phyloP scores from a whole-genome alignment of 2,113 vertebrate species.

The Oceanites oceanicus region DNA sequence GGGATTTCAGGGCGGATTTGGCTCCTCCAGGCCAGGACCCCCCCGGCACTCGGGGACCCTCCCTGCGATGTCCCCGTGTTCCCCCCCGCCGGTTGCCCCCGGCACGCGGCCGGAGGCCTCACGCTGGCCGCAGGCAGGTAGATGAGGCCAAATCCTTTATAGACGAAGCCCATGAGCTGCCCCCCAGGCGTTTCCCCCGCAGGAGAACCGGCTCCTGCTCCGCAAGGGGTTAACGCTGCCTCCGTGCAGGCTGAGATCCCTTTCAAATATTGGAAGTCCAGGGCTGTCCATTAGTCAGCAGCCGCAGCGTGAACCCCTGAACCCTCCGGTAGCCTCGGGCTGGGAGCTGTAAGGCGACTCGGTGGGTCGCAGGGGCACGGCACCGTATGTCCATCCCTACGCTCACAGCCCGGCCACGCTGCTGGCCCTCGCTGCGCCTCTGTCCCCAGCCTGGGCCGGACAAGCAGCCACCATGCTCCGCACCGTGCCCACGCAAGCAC shows the following conservation, averaged over 20 bases:
- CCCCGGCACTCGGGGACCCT: neutral
- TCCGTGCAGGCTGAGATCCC: neutral
- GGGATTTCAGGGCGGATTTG: neutral
- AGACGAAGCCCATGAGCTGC: neutral
- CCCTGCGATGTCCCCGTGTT: accelerated
- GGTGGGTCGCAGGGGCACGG: neutral
- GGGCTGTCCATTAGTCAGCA: neutral
- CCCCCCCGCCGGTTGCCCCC: neutral
- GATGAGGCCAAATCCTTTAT: neutral
- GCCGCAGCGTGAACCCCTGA: neutral
- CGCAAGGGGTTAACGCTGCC: neutral
- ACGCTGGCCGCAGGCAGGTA: neutral
- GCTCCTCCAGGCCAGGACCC: neutral
- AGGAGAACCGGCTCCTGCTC: neutral
- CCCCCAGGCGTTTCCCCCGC: neutral
- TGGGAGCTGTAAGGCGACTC: neutral
- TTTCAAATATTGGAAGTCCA: neutral
- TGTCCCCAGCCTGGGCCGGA: neutral
- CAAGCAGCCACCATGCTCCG: neutral
- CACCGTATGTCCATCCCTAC: neutral
- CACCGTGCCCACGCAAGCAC: accelerated
- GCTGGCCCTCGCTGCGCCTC: neutral
- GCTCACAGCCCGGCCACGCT: neutral
- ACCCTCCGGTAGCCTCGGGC: neutral
- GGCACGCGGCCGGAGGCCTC: accelerated